Base-by-base conservation (phyloP, 2,113 vertebrate genomes). In the Uria lomvia region DNA sequence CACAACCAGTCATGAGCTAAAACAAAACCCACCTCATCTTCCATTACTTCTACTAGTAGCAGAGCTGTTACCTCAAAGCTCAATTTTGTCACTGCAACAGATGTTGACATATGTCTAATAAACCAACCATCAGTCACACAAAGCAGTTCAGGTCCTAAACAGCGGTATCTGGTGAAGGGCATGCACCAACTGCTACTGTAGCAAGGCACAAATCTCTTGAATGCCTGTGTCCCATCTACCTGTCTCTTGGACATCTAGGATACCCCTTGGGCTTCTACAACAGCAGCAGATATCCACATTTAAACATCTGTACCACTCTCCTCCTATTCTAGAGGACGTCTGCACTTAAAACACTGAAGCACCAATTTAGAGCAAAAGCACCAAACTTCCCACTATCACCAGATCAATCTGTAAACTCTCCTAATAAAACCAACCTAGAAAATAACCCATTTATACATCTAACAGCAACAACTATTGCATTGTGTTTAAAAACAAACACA, bases 211-310 rank as follows among this genome's bases (percentile, higher is more conserved):
- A 40, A 10, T 7, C 56, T 83, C 53, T 10, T 14, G 20, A 6
- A 47, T 15, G 10, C 22, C 45, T 9, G 0, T 9, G 42, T 70
- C 32, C 76, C 43, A 11, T 2, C 55, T 16, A 9, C 50, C 47
- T 2, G 8, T 49, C 20, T 43, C 19, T 8, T 3, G 81, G 32
- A 59, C 62, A 77, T 16, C 30, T 21, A 53, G 32, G 83, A 42
- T 27, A 32, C 24, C n/a, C 55, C 34, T 5, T 5, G 8, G n/a
- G 70, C 66, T 27, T 42, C 78, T n/a, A 53, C 0, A 0, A 12
- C 47, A 49, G 82, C 40, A 6, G 29, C 1, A 34, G 43, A 24
- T 22, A 58, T 7, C 16, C 24, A 2, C 38, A 5, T 3, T 2
- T 8, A 23, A 52, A 42, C 62, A n/a, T 27, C 47, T 56, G 14